phyloP scores from a whole-genome alignment of 2,888 invertebrate genomes.

The Cataglyphis rosenhaueri region DNA sequence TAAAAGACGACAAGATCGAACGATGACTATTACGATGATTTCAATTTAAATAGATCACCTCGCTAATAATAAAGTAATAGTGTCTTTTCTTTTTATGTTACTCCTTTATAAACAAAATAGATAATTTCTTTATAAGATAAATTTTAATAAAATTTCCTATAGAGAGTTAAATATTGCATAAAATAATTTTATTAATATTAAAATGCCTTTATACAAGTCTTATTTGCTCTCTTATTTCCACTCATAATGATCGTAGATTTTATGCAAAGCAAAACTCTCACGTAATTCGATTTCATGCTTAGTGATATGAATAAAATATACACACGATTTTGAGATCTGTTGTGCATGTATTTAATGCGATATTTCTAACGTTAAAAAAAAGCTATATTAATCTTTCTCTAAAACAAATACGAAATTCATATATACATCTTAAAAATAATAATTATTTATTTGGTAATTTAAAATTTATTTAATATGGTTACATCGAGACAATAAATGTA shows the following conservation, averaged over 20 bases:
- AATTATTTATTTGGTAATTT: neutral
- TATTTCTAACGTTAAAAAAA: neutral
- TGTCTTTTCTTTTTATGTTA: neutral
- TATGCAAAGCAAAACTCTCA: conserved; percentile 33
- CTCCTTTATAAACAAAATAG: neutral
- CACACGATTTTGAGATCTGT: neutral
- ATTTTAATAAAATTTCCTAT: conserved; percentile 3
- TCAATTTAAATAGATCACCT: neutral
- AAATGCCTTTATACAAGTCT: neutral
- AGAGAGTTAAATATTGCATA: conserved; percentile 21
- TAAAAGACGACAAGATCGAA: neutral
- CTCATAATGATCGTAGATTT: conserved; percentile 10
- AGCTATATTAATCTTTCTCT: neutral
- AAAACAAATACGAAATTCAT: neutral
- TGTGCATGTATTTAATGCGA: neutral
- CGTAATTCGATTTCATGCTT: conserved; percentile 8
- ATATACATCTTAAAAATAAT: neutral
- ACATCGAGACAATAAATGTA: neutral
- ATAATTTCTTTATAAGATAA: neutral
- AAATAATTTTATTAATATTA: conserved; percentile 31
- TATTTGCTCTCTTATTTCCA: conserved; percentile 4
- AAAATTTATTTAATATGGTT: neutral
- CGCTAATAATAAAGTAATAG: neutral
- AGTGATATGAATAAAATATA: conserved; percentile 18
- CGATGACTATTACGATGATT: neutral